A percentile compares a stretch with the other conserved stretches of the same genome.
Evolutionary conservation across 2,113 vertebrate genomes (phyloP).

Genomic region (Marmota flaviventris): DNA sequence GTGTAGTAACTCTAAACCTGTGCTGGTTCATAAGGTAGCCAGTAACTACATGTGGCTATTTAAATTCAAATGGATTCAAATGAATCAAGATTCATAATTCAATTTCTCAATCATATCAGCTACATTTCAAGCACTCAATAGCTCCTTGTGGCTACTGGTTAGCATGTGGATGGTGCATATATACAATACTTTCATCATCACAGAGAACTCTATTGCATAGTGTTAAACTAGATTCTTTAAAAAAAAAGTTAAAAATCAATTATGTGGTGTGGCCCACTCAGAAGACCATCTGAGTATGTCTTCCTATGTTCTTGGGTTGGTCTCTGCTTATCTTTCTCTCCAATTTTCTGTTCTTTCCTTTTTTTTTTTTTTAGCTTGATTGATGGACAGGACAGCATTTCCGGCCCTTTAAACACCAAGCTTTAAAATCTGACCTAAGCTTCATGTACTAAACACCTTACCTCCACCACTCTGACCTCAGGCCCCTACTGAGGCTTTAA

Average conservation of each 20-base stretch:
- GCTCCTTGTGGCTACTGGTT: neutral
- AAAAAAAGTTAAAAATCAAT: conserved; percentile 21
- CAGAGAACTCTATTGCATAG: neutral
- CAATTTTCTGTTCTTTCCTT: conserved; percentile 39
- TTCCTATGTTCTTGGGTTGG: neutral
- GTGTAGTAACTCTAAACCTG: conserved; percentile 4
- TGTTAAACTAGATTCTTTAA: neutral
- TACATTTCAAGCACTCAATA: conserved; percentile 43
- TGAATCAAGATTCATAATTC: conserved; percentile 9
- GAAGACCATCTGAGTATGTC: conserved; percentile 12
- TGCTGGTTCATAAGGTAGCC: neutral
- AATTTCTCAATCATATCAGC: conserved; percentile 18
- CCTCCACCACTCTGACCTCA: neutral
- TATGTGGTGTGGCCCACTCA: neutral
- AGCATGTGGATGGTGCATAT: neutral
- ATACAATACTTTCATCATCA: neutral
- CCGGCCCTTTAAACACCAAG: neutral
- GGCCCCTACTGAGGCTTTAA: neutral
- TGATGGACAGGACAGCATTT: conserved; percentile 30
- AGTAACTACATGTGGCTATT: neutral
- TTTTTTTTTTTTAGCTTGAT: neutral
- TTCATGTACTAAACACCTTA: neutral
- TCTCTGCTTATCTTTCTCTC: conserved; percentile 51
- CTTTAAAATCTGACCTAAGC: conserved; percentile 11
- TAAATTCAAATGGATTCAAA: conserved; percentile 31